A percentile compares a stretch with the other conserved stretches of the same genome.
These are phyloP conservation scores for Parus major DNA, from an alignment of 2,113 vertebrate species.

Conservation along the genomic window DNA sequence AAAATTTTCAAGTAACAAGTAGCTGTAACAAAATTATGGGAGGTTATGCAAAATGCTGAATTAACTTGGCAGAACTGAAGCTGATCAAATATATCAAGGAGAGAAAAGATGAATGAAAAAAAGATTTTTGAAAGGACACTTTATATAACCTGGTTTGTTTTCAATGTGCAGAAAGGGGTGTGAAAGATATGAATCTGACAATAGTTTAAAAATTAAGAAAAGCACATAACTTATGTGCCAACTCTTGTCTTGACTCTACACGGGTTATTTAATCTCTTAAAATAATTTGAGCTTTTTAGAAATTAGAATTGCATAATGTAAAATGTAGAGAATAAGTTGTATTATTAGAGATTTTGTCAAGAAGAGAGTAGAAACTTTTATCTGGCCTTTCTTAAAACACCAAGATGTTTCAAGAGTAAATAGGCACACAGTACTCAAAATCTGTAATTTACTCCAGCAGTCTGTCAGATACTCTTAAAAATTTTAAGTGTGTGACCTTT, in stretches of 20 bases:
- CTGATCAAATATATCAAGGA: background rate
- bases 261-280: background rate
- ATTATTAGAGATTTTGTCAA: background rate
- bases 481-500: background rate
- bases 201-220: background rate
- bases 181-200: background rate
- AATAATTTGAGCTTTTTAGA: background rate
- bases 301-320: background rate
- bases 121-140: background rate
- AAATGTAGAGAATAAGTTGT: background rate
- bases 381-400: rapidly evolving
- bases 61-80: background rate
- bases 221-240: background rate
- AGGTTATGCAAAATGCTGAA: background rate
- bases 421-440: background rate
- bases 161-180: background rate
- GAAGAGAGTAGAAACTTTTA: background rate
- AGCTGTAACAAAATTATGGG: background rate
- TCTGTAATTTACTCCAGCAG: background rate
- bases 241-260: background rate
- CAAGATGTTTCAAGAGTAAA: background rate
- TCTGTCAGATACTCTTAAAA: background rate
- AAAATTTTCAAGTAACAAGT: background rate
- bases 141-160: background rate
- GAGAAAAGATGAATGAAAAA: background rate